phyloP scores from a whole-genome alignment of 1,140 invertebrate species.

The Dysdera silvatica region DNA sequence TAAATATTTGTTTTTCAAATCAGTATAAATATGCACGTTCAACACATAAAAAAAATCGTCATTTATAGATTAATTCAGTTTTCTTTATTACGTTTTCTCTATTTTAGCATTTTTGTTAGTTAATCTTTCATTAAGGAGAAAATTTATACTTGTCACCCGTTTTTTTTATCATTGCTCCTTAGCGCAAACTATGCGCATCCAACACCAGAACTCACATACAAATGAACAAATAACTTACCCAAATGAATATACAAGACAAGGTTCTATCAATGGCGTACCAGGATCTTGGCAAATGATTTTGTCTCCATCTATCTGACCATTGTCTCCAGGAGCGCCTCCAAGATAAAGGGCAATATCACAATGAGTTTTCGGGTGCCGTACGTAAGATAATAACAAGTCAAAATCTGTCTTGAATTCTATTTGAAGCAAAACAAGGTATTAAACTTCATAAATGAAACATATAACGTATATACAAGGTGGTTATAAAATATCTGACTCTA shows the following conservation, averaged over 20 bases:
- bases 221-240: slow-evolving; percentile 19
- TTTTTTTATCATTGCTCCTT: too few relatives aligned
- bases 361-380: slow-evolving; percentile 14
- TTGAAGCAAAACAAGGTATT: too few relatives aligned
- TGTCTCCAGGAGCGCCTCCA: slow-evolving; percentile 1
- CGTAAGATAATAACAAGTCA: slow-evolving; percentile 7
- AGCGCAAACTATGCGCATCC: too few relatives aligned
- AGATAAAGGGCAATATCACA: slow-evolving; percentile 12
- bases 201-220: too few relatives aligned
- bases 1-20: too few relatives aligned
- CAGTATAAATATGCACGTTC: too few relatives aligned
- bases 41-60: neutral
- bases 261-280: neutral
- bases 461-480: too few relatives aligned
- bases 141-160: neutral
- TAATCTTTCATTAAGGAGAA: neutral
- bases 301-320: slow-evolving; percentile 12
- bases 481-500: too few relatives aligned
- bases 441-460: too few relatives aligned
- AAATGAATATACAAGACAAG: slow-evolving; percentile 24
- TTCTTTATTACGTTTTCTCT: neutral
- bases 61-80: neutral
- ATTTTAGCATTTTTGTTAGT: neutral
- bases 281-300: slow-evolving; percentile 20
- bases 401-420: too few relatives aligned